These are phyloP conservation scores for Gasterosteus aculeatus DNA, from an alignment of 2,113 vertebrate species.

Conservation along the genomic window DNA sequence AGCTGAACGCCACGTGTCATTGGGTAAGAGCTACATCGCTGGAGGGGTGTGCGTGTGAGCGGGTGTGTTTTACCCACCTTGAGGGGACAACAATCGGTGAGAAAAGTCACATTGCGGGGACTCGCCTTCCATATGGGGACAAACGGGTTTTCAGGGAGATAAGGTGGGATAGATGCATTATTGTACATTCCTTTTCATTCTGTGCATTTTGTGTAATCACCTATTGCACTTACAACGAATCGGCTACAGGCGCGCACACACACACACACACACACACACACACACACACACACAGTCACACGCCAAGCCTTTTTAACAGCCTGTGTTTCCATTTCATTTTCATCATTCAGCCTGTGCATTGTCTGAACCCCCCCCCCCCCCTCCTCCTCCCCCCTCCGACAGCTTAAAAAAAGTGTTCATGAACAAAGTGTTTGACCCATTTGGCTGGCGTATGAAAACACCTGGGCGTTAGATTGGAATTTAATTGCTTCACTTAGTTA, in stretches of 20 bases:
- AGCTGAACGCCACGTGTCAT: slow-evolving; percentile 43
- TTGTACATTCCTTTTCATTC: slow-evolving; percentile 37
- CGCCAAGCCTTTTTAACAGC: slow-evolving; percentile 44
- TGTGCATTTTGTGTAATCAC: slow-evolving; percentile 31
- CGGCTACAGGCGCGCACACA: not conserved
- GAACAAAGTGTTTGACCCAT: slow-evolving; percentile 66
- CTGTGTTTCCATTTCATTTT: slow-evolving; percentile 54
- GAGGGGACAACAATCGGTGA: not conserved
- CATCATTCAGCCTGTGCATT: slow-evolving; percentile 40
- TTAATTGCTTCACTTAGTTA: slow-evolving; percentile 80
- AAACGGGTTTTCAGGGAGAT: slow-evolving; percentile 6
- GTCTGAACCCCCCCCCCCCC: not conserved
- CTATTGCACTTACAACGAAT: slow-evolving; percentile 23
- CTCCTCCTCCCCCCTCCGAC: not conserved
- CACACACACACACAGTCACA: not conserved
- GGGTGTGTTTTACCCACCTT: not conserved
- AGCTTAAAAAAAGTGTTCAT: slow-evolving; percentile 51
- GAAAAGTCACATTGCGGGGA: not conserved
- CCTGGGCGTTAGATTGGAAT: slow-evolving; percentile 76
- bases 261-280: slow-evolving; percentile 7
- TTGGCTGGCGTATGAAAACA: slow-evolving; percentile 70
- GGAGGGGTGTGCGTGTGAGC: slow-evolving; percentile 9
- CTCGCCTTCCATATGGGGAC: not conserved
- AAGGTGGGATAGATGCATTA: slow-evolving; percentile 40
- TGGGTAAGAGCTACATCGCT: not conserved